Evolutionary conservation across 2,888 invertebrate genomes (phyloP), one percentile per base, ranked within the genome.

Genomic region (Ennomos fuscantarius): DNA sequence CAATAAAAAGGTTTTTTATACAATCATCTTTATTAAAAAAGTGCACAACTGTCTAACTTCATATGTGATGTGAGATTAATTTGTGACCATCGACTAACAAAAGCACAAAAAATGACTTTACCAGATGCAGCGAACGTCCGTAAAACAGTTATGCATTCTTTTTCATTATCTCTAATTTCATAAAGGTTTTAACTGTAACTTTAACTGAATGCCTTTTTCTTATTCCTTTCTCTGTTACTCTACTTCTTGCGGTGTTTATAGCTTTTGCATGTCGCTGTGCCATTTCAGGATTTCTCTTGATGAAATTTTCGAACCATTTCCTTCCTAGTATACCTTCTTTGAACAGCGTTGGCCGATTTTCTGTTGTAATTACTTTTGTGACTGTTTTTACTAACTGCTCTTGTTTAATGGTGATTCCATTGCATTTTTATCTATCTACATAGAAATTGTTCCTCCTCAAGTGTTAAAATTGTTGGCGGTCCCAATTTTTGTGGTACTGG

Each of bases 261-360:
- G 35, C 12, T 50, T 59, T 50, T 41, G 54, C 41, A 37, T 50
- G 32, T 46, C 41, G 42, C 12, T 50, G 39, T n/a, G 40, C 35
- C 36, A 59, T 9, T 39, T 59, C 41, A n/a, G 39, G 53, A 37
- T 59, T 49, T 41, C 58, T 35, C 47, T 58, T 58, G 12, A 53
- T 15, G 44, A 53, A 58, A 13, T 39, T 11, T 11, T 47, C 24
- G 33, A 53, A 43, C 58, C 53, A 58, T 42, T 47, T 52, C 53
- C 52, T 24, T 12, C 58, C 58, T 33, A 53, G 58, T 13, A 37
- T 33, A 3, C 35, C 40, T 24, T 9, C 13, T 2, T 42, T 52
- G 48, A 48, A 58, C 37, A 40, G 47, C 13, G 13, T 58, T 43
- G 35, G 6, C 31, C 49, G 42, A n/a, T 35, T 35, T 31, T 53